Evolutionary conservation across 2,113 vertebrate species (phyloP).

Genomic region (Opisthocomus hoazin): DNA sequence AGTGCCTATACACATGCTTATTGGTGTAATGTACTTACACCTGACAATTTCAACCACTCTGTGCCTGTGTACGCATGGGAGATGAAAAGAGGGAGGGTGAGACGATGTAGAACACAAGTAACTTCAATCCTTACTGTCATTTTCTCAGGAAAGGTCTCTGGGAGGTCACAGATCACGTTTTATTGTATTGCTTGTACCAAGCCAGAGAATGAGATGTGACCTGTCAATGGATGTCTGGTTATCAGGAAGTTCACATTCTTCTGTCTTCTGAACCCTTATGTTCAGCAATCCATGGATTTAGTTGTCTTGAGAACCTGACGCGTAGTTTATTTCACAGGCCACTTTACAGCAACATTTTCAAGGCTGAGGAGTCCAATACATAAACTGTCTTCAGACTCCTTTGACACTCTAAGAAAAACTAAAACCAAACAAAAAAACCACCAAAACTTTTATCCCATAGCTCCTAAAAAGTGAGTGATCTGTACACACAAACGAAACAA

Average conservation of each 20-base stretch:
- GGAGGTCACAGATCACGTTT: background rate
- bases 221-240: background rate
- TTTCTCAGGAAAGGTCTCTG: background rate
- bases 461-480: background rate
- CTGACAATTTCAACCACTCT: background rate
- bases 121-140: background rate
- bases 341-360: background rate
- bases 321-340: background rate
- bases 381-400: background rate
- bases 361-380: background rate
- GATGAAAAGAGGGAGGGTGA: background rate
- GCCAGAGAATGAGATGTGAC: background rate
- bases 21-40: background rate
- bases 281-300: background rate
- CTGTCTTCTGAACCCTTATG: background rate
- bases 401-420: background rate
- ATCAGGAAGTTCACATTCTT: background rate
- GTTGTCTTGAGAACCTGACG: background rate
- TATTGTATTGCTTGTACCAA: background rate
- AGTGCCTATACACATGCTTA: background rate
- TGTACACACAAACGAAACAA: background rate
- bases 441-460: background rate
- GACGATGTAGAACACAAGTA: background rate
- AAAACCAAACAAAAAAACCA: too few relatives aligned
- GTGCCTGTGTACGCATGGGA: background rate